Conservation (phyloP, 1,140 invertebrate genomes). For the Lepidostoma basale region DNA sequence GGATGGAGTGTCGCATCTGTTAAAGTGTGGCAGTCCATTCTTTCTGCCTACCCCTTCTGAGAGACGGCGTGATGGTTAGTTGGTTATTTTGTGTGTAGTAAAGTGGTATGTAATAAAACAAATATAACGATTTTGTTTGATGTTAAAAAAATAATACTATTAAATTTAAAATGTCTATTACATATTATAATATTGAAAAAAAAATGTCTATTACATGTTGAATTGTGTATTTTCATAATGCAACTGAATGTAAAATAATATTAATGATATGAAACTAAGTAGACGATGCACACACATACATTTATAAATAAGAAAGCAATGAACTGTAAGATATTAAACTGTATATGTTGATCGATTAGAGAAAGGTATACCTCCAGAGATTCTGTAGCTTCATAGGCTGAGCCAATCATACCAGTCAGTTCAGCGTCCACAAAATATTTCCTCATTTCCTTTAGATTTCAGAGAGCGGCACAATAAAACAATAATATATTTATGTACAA, state of each 20-base stretch:
- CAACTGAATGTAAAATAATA: too few species aligned
- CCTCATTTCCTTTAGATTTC: slow-evolving; percentile 69
- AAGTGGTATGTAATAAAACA: too few species aligned
- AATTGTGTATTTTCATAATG: too few species aligned
- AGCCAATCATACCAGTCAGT: slow-evolving; percentile 71
- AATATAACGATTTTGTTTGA: too few species aligned
- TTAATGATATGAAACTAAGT: too few species aligned
- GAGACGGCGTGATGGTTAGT: too few species aligned
- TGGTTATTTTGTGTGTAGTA: too few species aligned
- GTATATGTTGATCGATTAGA: not conserved
- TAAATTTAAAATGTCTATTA: not conserved
- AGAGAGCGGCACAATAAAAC: slow-evolving; percentile 42
- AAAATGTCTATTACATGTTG: not conserved
- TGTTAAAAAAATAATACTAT: too few species aligned
- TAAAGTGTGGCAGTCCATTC: too few species aligned
- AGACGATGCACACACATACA: not conserved
- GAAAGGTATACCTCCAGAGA: slow-evolving; percentile 64
- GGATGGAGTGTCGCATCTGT: too few species aligned
- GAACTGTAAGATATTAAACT: not conserved
- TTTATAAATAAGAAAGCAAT: not conserved
- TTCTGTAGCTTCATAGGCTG: slow-evolving; percentile 66
- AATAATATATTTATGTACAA: slow-evolving; percentile 14
- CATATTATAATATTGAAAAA: not conserved
- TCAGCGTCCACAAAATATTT: slow-evolving; percentile 75
- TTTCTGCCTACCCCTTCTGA: too few species aligned